phyloP scores from a whole-genome alignment of 1,140 invertebrate species.

The Bradysia coprophila region DNA sequence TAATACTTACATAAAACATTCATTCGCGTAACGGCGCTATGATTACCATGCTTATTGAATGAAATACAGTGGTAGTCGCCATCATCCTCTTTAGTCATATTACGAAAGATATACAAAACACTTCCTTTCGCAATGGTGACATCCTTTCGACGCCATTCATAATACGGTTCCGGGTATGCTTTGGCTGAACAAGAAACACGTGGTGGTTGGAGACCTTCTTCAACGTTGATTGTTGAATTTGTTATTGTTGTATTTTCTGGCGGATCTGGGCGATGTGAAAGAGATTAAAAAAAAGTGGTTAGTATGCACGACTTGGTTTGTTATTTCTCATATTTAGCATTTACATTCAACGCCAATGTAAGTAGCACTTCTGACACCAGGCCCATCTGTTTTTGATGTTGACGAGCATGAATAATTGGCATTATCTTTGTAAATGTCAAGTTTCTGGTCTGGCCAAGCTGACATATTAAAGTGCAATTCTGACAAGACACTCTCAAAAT shows the following conservation, averaged over 20 bases:
- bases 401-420: slow-evolving; percentile 72
- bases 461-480: slow-evolving; percentile 57
- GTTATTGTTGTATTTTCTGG: slow-evolving; percentile 68
- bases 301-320: no score
- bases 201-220: slow-evolving; percentile 53
- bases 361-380: slow-evolving; percentile 57
- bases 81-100: background rate
- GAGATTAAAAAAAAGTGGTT: slow-evolving; percentile 1
- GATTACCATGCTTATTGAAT: slow-evolving; percentile 1
- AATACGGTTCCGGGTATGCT: slow-evolving; percentile 37
- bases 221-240: slow-evolving; percentile 47
- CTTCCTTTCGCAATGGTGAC: slow-evolving; percentile 14
- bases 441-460: slow-evolving; percentile 53
- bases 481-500: slow-evolving; percentile 73
- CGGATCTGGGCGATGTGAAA: slow-evolving; percentile 44
- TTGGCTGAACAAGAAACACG: slow-evolving; percentile 57
- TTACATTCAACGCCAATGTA: slow-evolving; percentile 77
- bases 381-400: slow-evolving; percentile 47
- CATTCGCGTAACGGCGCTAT: slow-evolving; percentile 5
- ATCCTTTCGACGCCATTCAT: slow-evolving; percentile 19
- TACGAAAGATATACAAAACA: slow-evolving; percentile 13
- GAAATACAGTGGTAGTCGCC: background rate
- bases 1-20: slow-evolving; percentile 1
- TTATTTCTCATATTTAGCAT: slow-evolving; percentile 17
- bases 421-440: slow-evolving; percentile 57